Base-by-base conservation (phyloP, 2,113 vertebrate species). In the Sturnus vulgaris region DNA sequence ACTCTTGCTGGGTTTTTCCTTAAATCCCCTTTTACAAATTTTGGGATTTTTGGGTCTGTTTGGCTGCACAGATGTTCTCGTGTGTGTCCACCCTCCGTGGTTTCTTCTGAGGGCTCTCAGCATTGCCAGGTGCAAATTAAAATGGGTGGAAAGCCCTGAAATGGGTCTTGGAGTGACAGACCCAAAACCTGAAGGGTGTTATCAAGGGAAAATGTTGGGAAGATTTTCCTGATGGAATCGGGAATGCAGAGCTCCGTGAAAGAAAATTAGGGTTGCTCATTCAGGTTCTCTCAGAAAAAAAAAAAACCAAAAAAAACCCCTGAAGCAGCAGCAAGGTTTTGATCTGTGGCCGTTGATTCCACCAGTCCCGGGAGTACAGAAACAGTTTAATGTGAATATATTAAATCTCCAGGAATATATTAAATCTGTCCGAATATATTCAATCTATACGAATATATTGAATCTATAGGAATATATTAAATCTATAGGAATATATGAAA, bases 51-150 rank as follows among this genome's bases (percentile, higher is more conserved):
- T 1, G 10, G 37, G 11, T 76, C 33, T 76, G 12, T 40, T 56
- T 53, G 60, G 7, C 12, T 9, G 2, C n/a, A 40, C 23, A 42
- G 31, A 16, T 22, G 7, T 55, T 91, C 55, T 27, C 12, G 1
- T 4, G 9, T 9, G 27, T 47, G 47, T 27, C 42, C 31, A 24
- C 0, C 0, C 33, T 60, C 40, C 0, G 0, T 37, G 27, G 12
- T 4, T 73, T 33, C 30, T 53, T 19, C 30, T 0, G 0, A 33
- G 47, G 22, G 35, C 39, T 55, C 39, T 37, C 59, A 68, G 75
- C 33, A 6, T 35, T 56, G 71, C 47, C 53, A 56, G 46, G 19
- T 22, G 25, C 15, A 11, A 24, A 7, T 65, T 7, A 15, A 70
- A 86, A 17, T 2, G 25, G 11, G 6, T 52, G 52, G 28, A 42